Conservation (phyloP, 2,797 vertebrate genomes). For the Hapalemur alaotrensis region DNA sequence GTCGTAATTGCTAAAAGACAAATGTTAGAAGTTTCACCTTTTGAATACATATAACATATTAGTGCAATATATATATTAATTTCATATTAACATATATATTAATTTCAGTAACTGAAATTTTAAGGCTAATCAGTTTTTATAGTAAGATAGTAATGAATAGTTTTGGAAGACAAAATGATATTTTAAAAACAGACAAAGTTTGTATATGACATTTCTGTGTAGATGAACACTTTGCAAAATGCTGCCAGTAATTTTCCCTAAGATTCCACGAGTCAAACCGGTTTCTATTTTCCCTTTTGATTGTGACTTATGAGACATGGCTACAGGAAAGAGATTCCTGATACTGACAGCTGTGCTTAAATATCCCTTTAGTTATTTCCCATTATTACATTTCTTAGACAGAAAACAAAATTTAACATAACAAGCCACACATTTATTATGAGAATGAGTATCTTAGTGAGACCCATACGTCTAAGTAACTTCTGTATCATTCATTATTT, state of each 20-base stretch:
- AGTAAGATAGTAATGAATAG: background rate
- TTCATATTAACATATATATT: background rate
- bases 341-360: background rate
- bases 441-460: background rate
- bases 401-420: constrained; percentile 13
- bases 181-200: background rate
- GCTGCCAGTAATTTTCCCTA: background rate
- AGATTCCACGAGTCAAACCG: background rate
- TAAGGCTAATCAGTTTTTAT: background rate
- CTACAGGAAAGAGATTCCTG: background rate
- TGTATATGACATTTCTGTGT: background rate
- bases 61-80: background rate
- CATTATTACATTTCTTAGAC: background rate
- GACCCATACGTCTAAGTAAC: background rate
- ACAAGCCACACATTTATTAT: background rate
- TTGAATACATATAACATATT: background rate
- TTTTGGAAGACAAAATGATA: background rate
- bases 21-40: background rate
- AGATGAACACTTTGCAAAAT: background rate
- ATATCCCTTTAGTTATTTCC: background rate
- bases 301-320: background rate
- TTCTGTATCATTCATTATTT: background rate
- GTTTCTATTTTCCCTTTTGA: background rate
- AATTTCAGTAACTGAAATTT: background rate
- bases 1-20: background rate